A percentile compares a stretch with the other conserved stretches of the same genome.
Evolutionary conservation across 2,797 vertebrate genomes (phyloP).

Genomic region (Halcyon chelicuti): DNA sequence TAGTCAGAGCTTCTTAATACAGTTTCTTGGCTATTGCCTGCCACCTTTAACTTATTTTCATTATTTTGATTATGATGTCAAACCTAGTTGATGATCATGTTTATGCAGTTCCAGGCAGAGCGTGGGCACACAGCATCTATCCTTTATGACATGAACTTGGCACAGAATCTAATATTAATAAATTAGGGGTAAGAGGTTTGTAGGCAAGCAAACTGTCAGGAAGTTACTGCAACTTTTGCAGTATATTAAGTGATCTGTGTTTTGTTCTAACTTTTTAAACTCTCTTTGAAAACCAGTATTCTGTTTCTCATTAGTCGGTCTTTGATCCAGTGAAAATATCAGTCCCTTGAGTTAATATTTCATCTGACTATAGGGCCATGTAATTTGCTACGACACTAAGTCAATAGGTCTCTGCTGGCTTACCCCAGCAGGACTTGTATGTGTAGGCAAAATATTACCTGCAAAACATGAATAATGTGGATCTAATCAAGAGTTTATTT

Average conservation of each 20-base stretch:
- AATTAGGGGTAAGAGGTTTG: constrained; percentile 58
- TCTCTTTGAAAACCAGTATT: constrained; percentile 5
- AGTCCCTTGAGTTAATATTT: constrained; percentile 45
- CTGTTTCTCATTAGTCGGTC: constrained; percentile 56
- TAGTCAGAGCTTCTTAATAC: background rate
- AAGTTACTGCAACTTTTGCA: constrained; percentile 36
- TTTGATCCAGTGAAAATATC: constrained; percentile 45
- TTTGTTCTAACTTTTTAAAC: constrained; percentile 25
- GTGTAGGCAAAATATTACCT: constrained; percentile 27
- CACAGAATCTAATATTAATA: constrained; percentile 32
- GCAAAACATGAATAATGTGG: constrained; percentile 44
- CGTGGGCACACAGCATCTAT: constrained; percentile 36
- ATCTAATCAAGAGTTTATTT: constrained; percentile 58
- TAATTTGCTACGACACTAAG: constrained; percentile 49
- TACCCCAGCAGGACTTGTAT: constrained; percentile 31
- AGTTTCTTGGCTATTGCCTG: background rate
- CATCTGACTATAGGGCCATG: constrained; percentile 21
- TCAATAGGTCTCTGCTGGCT: constrained; percentile 46
- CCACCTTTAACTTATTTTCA: constrained; percentile 49
- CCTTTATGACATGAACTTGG: constrained; percentile 24
- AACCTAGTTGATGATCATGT: constrained; percentile 21
- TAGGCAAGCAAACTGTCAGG: constrained; percentile 10
- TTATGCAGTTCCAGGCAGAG: constrained; percentile 37
- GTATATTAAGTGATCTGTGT: background rate
- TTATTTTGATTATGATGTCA: constrained; percentile 50